Percentiles rank a stretch among this genome's conserved stretches.
These are phyloP conservation scores for Pogonocherus hispidulus DNA, from an alignment of 2,888 invertebrate genomes.

Conservation along the genomic window DNA sequence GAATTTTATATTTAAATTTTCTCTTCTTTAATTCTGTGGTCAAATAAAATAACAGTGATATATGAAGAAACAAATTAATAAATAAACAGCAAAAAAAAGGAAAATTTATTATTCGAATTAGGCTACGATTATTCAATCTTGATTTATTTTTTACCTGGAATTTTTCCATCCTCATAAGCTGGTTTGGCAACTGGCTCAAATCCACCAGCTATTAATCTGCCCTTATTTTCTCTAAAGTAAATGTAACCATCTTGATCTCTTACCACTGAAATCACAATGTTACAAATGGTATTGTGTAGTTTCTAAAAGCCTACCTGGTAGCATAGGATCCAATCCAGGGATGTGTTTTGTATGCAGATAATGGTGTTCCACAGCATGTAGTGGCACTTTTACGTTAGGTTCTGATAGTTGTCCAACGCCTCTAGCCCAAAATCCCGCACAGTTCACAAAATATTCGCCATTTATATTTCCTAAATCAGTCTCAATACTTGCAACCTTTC, in stretches of 20 bases:
- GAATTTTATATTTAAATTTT: too few species aligned
- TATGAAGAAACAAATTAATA: too few species aligned
- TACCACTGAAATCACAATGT: conserved; percentile 78
- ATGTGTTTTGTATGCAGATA: conserved; percentile 91
- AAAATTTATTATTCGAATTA: too few species aligned
- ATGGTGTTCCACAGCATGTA: conserved; percentile 94
- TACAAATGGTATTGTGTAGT: too few species aligned
- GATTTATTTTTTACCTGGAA: conserved; percentile 74
- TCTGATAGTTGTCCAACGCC: conserved; percentile 88
- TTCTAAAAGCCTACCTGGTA: conserved; percentile 79
- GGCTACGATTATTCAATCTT: too few species aligned
- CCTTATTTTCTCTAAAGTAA: conserved; percentile 88
- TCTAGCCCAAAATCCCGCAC: conserved; percentile 95
- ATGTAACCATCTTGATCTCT: conserved; percentile 90
- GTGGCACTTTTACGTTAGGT: conserved; percentile 89
- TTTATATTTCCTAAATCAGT: conserved; percentile 83
- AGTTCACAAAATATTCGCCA: conserved; percentile 95
- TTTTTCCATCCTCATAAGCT: conserved; percentile 83
- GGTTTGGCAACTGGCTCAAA: conserved; percentile 94
- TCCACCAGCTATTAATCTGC: conserved; percentile 89
- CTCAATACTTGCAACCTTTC: conserved; percentile 80
- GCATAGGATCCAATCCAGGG: conserved; percentile 81
- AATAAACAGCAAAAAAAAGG: too few species aligned
- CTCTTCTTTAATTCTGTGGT: too few species aligned
- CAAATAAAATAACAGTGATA: too few species aligned